These are phyloP conservation scores for Salvelinus sp. DNA, from an alignment of 2,113 vertebrate species.

Conservation along the genomic window DNA sequence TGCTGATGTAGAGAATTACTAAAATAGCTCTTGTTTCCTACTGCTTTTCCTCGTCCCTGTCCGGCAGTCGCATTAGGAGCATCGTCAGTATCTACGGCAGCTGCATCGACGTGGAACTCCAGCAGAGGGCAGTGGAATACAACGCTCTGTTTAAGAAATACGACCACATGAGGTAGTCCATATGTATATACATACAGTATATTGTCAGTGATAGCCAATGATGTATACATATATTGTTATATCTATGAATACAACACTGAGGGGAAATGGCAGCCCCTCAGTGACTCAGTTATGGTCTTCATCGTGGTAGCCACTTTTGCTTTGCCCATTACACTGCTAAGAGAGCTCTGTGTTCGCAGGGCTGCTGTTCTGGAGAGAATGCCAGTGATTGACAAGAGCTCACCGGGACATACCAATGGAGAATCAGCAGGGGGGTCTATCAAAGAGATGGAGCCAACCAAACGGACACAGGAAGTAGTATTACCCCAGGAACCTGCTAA, in stretches of 20 bases:
- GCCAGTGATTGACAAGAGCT: slow-evolving; percentile 79
- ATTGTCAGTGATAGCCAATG: no score
- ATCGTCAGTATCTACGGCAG: slow-evolving; percentile 87
- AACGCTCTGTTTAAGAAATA: slow-evolving; percentile 86
- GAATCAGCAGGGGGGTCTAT: slow-evolving; percentile 48
- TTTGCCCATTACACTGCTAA: no score
- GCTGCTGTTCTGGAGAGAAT: slow-evolving; percentile 87
- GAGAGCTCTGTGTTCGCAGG: slow-evolving; percentile 54
- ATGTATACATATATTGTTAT: no score
- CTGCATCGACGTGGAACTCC: slow-evolving; percentile 87
- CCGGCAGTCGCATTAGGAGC: slow-evolving; percentile 82
- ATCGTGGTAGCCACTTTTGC: no score
- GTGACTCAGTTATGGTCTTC: no score
- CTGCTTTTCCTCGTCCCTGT: background rate
- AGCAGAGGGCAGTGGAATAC: slow-evolving; percentile 90
- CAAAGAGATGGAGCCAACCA: slow-evolving; percentile 43
- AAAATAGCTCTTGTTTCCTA: background rate
- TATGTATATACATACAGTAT: background rate
- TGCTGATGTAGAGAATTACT: background rate
- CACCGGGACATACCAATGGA: slow-evolving; percentile 65
- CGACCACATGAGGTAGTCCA: slow-evolving; percentile 85
- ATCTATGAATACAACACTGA: no score
- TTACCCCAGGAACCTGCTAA: slow-evolving; percentile 41
- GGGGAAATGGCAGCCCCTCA: no score
- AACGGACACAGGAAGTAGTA: slow-evolving; percentile 33